Percentiles rank a stretch among this genome's conserved stretches.
These are phyloP conservation scores for Rhimphoctona megacephalus DNA, from an alignment of 2,888 invertebrate genomes.

Conservation along the genomic window DNA sequence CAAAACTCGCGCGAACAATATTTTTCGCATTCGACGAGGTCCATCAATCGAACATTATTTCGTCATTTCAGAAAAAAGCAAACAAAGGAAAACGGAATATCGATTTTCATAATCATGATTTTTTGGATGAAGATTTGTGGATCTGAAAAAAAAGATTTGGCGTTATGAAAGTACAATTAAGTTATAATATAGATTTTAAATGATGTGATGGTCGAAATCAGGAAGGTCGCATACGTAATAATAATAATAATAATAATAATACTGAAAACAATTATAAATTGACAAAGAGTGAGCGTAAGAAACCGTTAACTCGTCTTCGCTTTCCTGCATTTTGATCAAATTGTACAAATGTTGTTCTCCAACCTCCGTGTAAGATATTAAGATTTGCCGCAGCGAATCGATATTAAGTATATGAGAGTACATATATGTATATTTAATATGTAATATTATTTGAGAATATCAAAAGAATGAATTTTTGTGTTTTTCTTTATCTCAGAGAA, in stretches of 20 bases:
- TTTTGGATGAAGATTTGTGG: constrained; percentile 1
- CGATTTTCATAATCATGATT: constrained; percentile 33
- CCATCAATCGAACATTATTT: constrained; percentile 66
- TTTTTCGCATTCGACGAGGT: constrained; percentile 60
- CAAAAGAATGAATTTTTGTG: not conserved
- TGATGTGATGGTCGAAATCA: constrained; percentile 64
- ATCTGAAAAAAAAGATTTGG: constrained; percentile 29
- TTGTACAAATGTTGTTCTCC: constrained; percentile 65
- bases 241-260: constrained; percentile 41
- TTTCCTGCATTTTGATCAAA: constrained; percentile 69
- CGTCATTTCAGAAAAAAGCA: constrained; percentile 44
- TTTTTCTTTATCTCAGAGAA: not conserved
- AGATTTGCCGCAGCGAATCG: constrained; percentile 19
- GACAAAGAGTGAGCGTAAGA: constrained; percentile 37
- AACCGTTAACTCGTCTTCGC: constrained; percentile 38
- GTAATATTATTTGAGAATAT: constrained; percentile 22
- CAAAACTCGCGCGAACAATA: constrained; percentile 17
- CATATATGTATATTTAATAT: constrained; percentile 13
- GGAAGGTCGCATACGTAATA: constrained; percentile 56
- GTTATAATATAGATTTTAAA: constrained; percentile 60
- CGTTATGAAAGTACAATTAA: constrained; percentile 65
- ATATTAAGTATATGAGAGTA: constrained; percentile 43
- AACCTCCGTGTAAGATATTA: constrained; percentile 61
- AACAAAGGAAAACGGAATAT: not conserved
- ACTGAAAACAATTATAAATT: constrained; percentile 13